Evolutionary conservation across 2,888 invertebrate genomes (phyloP).

Genomic region (Sminthurides aquaticus): DNA sequence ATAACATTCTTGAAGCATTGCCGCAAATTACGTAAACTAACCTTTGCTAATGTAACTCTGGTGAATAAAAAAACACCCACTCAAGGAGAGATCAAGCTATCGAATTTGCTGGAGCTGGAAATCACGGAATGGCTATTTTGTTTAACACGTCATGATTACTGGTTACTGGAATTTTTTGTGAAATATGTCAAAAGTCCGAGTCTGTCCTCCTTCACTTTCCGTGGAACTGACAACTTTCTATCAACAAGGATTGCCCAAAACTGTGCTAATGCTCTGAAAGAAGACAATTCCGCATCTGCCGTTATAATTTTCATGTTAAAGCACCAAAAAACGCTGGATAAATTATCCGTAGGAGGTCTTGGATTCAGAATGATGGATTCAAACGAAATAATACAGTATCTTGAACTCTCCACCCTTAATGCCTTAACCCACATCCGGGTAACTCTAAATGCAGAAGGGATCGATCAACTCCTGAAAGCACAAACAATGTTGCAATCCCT

Average conservation of each 20-base stretch:
- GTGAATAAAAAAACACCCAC: conserved; percentile 4
- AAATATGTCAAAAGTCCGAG: not conserved
- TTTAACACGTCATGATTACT: conserved; percentile 11
- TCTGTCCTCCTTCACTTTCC: conserved; percentile 6
- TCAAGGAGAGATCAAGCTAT: not conserved
- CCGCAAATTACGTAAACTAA: not conserved
- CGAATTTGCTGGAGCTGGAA: conserved; percentile 10
- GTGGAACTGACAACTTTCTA: not conserved
- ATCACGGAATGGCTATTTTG: not conserved
- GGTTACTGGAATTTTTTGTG: conserved; percentile 13
- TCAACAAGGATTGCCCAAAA: not conserved
- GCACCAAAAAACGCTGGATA: not conserved
- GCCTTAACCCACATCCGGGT: not conserved
- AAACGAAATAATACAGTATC: not conserved
- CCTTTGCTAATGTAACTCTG: conserved; percentile 9
- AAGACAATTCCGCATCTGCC: not conserved
- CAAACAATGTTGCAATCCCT: conserved; percentile 1
- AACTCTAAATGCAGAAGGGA: not conserved
- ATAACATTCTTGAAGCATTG: not conserved
- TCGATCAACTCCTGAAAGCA: not conserved
- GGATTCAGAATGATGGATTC: conserved; percentile 13
- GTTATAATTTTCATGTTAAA: conserved; percentile 6
- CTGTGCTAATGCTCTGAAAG: not conserved
- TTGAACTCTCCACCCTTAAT: not conserved
- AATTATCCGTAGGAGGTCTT: conserved; percentile 14